Percentiles rank a stretch among this genome's conserved stretches.
Evolutionary conservation across 2,888 invertebrate genomes (phyloP).

Genomic region (Trichogramma evanescens): DNA sequence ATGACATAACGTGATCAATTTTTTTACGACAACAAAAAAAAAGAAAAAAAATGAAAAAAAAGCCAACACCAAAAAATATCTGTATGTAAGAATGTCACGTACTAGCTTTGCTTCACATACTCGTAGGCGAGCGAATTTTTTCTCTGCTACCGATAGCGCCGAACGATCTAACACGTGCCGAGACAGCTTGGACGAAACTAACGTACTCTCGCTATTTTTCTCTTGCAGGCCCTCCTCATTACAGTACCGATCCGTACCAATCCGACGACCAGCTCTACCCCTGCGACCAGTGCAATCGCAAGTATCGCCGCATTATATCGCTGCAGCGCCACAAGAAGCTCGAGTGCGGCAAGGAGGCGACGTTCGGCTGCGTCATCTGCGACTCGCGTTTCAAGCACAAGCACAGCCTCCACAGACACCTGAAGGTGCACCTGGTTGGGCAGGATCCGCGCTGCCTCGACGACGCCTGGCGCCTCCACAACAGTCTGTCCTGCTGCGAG

Average conservation of each 20-base stretch:
- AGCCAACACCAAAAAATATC: neutral
- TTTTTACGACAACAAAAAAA: neutral
- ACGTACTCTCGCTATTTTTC: too few species aligned
- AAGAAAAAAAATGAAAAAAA: slow-evolving; percentile 4
- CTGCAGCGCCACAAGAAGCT: slow-evolving; percentile 47
- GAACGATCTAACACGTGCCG: too few species aligned
- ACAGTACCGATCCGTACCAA: neutral
- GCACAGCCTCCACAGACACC: slow-evolving; percentile 39
- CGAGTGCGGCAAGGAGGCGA: slow-evolving; percentile 51
- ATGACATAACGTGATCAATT: neutral
- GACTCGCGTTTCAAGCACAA: slow-evolving; percentile 42
- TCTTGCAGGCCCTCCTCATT: too few species aligned
- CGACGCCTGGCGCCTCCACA: slow-evolving; percentile 10
- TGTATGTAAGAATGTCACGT: too few species aligned
- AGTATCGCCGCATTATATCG: slow-evolving; percentile 37
- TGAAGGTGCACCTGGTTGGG: slow-evolving; percentile 29
- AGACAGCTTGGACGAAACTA: too few species aligned
- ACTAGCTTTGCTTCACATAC: too few species aligned
- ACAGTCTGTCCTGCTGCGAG: neutral
- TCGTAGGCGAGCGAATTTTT: too few species aligned
- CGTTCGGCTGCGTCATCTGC: slow-evolving; percentile 48
- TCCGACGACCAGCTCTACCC: slow-evolving; percentile 28
- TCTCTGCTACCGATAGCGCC: too few species aligned
- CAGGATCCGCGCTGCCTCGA: slow-evolving; percentile 12
- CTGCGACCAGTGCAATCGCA: slow-evolving; percentile 39